Conservation (phyloP, 2,113 vertebrate species). For the Leiothrix lutea region DNA sequence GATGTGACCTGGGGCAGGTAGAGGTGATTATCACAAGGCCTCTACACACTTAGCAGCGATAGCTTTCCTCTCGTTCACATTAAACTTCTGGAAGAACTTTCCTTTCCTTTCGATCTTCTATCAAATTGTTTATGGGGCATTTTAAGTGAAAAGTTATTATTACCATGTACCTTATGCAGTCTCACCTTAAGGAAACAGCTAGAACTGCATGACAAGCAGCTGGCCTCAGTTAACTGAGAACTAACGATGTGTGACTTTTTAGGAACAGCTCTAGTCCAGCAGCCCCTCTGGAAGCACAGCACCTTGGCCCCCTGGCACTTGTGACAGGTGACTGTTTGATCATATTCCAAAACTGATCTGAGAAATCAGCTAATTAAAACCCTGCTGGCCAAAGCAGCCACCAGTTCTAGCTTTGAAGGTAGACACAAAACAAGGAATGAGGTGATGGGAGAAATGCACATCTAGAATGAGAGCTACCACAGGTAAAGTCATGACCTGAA, state of each 20-base stretch:
- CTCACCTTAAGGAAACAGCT: neutral
- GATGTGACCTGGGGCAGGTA: neutral
- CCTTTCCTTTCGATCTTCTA: neutral
- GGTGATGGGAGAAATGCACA: neutral
- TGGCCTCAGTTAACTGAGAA: neutral
- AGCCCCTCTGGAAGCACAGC: neutral
- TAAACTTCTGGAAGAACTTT: neutral
- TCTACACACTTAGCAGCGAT: neutral
- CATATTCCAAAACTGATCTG: neutral
- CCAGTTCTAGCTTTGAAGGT: neutral
- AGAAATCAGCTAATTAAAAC: neutral
- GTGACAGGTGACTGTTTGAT: neutral
- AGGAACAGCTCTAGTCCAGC: neutral
- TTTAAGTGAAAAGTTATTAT: neutral
- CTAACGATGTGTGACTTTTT: neutral
- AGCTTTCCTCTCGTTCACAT: neutral
- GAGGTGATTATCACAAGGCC: neutral
- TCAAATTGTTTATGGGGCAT: neutral
- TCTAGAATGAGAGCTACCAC: neutral
- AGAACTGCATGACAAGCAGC: neutral
- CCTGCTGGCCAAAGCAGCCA: neutral
- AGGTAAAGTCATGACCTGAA: neutral
- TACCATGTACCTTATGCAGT: accelerated
- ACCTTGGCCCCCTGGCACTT: neutral
- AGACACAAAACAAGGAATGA: neutral